A percentile compares a stretch with the other conserved stretches of the same genome.
phyloP scores from a whole-genome alignment of 2,113 vertebrate genomes.

The Charina bottae region DNA sequence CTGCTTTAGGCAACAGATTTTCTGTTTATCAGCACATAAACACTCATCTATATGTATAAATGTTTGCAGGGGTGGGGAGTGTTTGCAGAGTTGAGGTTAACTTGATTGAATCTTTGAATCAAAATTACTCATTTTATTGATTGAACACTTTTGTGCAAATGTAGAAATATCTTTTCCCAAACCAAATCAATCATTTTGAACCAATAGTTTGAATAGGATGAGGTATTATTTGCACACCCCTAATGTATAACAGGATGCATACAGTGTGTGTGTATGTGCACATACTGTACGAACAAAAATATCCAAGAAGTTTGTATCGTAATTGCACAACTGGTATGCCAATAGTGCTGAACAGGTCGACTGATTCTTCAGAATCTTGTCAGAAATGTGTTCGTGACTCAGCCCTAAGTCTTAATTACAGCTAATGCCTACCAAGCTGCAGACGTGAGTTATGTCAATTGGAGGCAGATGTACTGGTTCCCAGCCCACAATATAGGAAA shows the following conservation, averaged over 20 bases:
- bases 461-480: background rate
- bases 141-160: background rate
- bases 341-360: background rate
- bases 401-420: background rate
- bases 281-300: background rate
- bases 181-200: background rate
- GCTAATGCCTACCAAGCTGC: background rate
- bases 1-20: background rate
- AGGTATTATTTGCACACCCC: background rate
- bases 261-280: background rate
- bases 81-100: background rate
- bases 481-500: background rate
- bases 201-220: background rate
- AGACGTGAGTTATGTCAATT: background rate
- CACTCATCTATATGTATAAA: background rate
- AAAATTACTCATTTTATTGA: background rate
- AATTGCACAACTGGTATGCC: background rate
- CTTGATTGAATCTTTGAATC: background rate
- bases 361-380: background rate
- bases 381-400: background rate
- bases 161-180: background rate
- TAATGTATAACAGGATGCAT: background rate
- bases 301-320: background rate
- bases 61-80: background rate
- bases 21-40: background rate